Evolutionary conservation across 2,797 vertebrate genomes (phyloP).

Genomic region (Syndactyla subalaris): DNA sequence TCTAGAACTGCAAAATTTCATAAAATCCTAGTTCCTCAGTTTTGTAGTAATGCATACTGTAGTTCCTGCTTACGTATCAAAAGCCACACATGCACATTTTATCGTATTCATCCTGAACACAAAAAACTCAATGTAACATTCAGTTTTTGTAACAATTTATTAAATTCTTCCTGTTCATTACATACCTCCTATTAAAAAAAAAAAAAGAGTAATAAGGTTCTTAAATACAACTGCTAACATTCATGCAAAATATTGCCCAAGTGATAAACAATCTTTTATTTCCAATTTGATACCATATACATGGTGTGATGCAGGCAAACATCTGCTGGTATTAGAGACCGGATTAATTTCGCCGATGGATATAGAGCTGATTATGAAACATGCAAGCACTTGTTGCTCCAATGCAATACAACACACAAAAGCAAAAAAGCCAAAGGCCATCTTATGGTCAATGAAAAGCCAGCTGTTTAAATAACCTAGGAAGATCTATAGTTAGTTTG

Average conservation of each 20-base stretch:
- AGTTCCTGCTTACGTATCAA: neutral
- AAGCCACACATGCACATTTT: neutral
- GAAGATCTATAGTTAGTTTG: neutral
- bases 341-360: neutral
- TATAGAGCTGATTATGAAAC: neutral
- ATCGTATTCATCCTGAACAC: neutral
- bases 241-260: neutral
- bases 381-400: neutral
- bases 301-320: neutral
- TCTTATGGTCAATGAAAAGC: neutral
- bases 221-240: neutral
- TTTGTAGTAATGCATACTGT: neutral
- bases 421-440: neutral
- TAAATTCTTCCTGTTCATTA: neutral
- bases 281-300: neutral
- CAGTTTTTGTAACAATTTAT: neutral
- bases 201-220: neutral
- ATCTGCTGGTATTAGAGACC: neutral
- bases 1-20: neutral
- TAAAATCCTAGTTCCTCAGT: neutral
- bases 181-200: neutral
- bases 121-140: neutral
- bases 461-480: neutral
- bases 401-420: neutral
- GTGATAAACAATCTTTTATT: neutral